Conservation (phyloP, 2,888 invertebrate species). For the Graphium colonna region DNA sequence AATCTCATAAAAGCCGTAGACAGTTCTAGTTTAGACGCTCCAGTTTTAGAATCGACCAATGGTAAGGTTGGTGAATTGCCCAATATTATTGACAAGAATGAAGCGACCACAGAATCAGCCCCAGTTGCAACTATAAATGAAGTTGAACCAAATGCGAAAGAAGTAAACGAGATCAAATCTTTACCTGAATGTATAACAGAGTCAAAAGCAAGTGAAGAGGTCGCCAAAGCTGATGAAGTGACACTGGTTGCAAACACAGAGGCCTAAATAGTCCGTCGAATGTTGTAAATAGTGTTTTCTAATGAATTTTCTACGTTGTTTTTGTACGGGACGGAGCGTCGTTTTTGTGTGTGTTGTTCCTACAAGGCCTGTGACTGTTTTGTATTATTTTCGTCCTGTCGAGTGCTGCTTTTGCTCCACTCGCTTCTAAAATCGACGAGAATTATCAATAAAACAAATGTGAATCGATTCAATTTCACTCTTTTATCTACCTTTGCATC, state of each 20-base stretch:
- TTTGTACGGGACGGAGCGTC: slow-evolving; percentile 13
- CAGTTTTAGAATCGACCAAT: slow-evolving; percentile 46
- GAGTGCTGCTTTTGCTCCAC: no score
- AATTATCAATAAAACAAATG: no score
- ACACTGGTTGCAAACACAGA: slow-evolving; percentile 38
- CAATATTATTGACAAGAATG: slow-evolving; percentile 19
- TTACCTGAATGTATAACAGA: not conserved
- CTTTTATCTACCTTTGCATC: no score
- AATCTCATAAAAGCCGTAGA: slow-evolving; percentile 60
- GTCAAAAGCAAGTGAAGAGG: slow-evolving; percentile 6
- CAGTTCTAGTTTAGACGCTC: slow-evolving; percentile 53
- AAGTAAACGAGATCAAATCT: not conserved
- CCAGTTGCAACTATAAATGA: slow-evolving; percentile 8
- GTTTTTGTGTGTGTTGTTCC: not conserved
- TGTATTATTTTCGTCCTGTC: no score
- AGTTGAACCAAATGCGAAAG: not conserved
- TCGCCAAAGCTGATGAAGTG: slow-evolving; percentile 33
- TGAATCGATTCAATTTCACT: no score
- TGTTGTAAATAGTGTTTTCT: slow-evolving; percentile 25
- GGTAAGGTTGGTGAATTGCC: slow-evolving; percentile 40
- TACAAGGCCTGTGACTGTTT: not conserved
- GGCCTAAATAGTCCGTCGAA: slow-evolving; percentile 28
- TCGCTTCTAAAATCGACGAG: no score
- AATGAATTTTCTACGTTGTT: slow-evolving; percentile 30
- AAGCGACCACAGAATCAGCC: not conserved